These are phyloP conservation scores for Pseudomyrmex cubaensis DNA, from an alignment of 1,140 invertebrate genomes.

Conservation along the genomic window DNA sequence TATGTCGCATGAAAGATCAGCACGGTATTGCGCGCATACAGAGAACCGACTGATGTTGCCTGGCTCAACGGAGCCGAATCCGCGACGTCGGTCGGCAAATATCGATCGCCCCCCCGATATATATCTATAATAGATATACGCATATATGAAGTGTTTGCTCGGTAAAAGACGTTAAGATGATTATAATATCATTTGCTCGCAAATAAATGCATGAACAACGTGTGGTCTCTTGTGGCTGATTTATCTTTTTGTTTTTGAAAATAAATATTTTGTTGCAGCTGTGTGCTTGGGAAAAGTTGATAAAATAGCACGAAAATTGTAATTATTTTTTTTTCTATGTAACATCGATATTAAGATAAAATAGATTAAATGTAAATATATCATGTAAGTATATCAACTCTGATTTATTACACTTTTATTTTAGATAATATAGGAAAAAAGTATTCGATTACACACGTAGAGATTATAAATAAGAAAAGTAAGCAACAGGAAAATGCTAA, in stretches of 20 bases:
- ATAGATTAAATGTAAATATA: background rate
- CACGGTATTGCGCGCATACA: conserved; percentile 50
- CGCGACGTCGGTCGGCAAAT: conserved; percentile 29
- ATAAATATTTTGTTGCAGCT: conserved; percentile 13
- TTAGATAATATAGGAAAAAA: background rate
- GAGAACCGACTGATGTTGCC: conserved; percentile 39
- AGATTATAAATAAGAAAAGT: background rate
- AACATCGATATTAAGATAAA: background rate
- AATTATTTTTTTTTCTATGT: too few species aligned
- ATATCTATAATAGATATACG: background rate
- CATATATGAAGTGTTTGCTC: background rate
- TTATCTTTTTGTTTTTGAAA: background rate
- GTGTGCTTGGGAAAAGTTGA: too few species aligned
- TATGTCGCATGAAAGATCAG: conserved; percentile 65
- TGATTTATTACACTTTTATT: background rate
- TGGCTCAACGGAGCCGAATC: conserved; percentile 14
- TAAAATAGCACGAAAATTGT: too few species aligned
- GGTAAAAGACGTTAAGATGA: conserved; percentile 26
- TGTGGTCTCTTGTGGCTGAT: background rate
- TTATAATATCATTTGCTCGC: conserved; percentile 44
- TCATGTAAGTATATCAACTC: too few species aligned
- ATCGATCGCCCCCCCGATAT: background rate
- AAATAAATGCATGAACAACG: conserved; percentile 17
- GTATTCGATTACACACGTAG: background rate
- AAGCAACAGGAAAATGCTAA: background rate